Conservation (phyloP, 2,113 vertebrate species). For the Procavia capensis region DNA sequence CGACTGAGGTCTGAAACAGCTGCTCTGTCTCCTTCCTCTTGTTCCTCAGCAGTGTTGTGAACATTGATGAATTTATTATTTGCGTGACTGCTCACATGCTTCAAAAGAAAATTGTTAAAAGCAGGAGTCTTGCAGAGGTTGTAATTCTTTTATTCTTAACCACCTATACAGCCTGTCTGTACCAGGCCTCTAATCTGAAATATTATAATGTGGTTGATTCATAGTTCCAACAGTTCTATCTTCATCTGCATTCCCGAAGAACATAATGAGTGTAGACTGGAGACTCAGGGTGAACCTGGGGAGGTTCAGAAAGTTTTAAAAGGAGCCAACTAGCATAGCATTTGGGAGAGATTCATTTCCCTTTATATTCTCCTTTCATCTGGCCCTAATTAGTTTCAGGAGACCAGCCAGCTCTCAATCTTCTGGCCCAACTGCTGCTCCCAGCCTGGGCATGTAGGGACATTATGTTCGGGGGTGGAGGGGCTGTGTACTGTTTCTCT, state of each 20-base stretch:
- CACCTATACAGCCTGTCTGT: neutral
- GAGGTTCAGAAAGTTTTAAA: conserved; percentile 38
- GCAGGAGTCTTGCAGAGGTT: neutral
- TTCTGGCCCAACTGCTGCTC: neutral
- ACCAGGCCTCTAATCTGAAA: neutral
- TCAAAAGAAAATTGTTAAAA: neutral
- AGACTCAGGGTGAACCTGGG: conserved; percentile 27
- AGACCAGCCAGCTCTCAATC: neutral
- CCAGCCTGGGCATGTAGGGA: neutral
- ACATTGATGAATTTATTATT: neutral
- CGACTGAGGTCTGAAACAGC: too few species aligned
- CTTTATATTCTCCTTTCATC: conserved; percentile 48
- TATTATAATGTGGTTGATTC: neutral
- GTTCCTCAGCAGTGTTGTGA: neutral
- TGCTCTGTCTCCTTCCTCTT: neutral
- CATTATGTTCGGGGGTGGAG: neutral
- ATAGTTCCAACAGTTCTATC: neutral
- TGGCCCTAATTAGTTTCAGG: conserved; percentile 43
- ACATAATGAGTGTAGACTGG: neutral
- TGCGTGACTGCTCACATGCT: neutral
- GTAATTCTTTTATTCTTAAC: conserved; percentile 36
- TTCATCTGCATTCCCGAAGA: neutral
- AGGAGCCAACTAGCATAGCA: neutral
- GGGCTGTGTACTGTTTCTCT: neutral
- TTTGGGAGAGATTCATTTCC: conserved; percentile 4